phyloP scores from a whole-genome alignment of 2,113 vertebrate species.

The Oncorhynchus keta region DNA sequence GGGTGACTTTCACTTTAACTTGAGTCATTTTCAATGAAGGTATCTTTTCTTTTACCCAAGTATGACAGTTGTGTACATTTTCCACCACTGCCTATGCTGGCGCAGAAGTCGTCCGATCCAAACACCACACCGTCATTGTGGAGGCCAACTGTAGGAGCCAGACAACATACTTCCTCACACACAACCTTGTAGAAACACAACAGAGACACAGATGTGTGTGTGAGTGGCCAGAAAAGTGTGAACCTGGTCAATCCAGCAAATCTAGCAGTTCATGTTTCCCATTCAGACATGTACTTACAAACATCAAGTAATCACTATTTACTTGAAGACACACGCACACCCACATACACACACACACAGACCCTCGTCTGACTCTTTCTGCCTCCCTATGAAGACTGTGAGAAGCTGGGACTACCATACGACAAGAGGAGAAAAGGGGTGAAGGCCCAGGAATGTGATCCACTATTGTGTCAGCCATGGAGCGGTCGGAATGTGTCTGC shows the following conservation, averaged over 20 bases:
- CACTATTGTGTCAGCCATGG: slow-evolving; percentile 38
- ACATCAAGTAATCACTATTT: background rate
- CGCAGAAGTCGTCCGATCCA: slow-evolving; percentile 98
- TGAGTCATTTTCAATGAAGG: too few species aligned
- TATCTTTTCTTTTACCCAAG: too few species aligned
- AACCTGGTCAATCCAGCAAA: slow-evolving; percentile 35
- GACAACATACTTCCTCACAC: slow-evolving; percentile 82
- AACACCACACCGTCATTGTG: slow-evolving; percentile 92
- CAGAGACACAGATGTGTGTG: slow-evolving; percentile 25
- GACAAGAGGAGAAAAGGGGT: slow-evolving; percentile 9
- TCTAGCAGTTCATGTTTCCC: slow-evolving; percentile 41
- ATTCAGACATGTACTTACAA: slow-evolving; percentile 23
- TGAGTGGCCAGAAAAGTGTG: slow-evolving; percentile 5
- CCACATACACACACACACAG: background rate
- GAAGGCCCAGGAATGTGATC: slow-evolving; percentile 52
- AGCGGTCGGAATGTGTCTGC: slow-evolving; percentile 64
- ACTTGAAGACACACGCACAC: slow-evolving; percentile 1
- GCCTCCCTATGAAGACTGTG: background rate
- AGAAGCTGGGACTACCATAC: slow-evolving; percentile 11
- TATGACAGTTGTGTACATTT: too few species aligned
- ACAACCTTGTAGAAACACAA: slow-evolving; percentile 78
- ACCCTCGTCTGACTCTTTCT: background rate
- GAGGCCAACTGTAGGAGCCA: slow-evolving; percentile 79
- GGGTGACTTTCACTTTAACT: too few species aligned
- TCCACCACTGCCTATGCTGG: slow-evolving; percentile 77